Base-by-base conservation (phyloP, 2,797 vertebrate species). In the Babyrousa celebensis region DNA sequence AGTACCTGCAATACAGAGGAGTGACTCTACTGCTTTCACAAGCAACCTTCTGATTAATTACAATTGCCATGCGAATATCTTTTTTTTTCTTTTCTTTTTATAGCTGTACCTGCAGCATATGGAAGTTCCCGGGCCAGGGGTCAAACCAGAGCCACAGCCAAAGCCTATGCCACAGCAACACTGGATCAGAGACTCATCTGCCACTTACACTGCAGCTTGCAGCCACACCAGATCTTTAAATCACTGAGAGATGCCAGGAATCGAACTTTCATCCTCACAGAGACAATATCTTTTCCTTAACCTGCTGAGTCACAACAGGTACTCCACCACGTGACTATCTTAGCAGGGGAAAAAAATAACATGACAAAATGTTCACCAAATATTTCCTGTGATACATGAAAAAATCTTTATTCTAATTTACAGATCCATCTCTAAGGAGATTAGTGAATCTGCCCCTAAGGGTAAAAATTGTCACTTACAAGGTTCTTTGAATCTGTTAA, bases 361-460 rank as follows among this genome's bases (percentile, higher is more conserved):
- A 60, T 43, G n/a, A 4, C n/a, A 82, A 70, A 95, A 65, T 3
- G 36, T 36, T 89, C 27, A 40, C 63, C 79, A 78, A 78, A 12
- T 74, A 29, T 79, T 96, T 18, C 29, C 52, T 20, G 58, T 70
- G 27, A 75, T 40, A 93, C 2, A 10, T 79, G 79, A 85, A 85
- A 16, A 52, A 85, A 79, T 74, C 29, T 77, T 80, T 17, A 79
- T 58, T 94, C 75, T 84, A 80, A 94, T n/a, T 18, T 68, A 36
- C 48, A 71, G 20, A 84, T 62, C 12, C 18, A 29, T 36, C 70
- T 89, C 52, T 88, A 88, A 90, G 48, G 54, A 48, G 43, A 75
- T 71, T 74, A 87, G 16, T 63, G 29, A 75, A 58, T 91, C 27
- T 63, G 58, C n/a, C 56, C n/a, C 9, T 14, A 84, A 91, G n/a